A percentile compares a stretch with the other conserved stretches of the same genome.
phyloP scores from a whole-genome alignment of 2,888 invertebrate genomes.

The Hylaea fasciaria region DNA sequence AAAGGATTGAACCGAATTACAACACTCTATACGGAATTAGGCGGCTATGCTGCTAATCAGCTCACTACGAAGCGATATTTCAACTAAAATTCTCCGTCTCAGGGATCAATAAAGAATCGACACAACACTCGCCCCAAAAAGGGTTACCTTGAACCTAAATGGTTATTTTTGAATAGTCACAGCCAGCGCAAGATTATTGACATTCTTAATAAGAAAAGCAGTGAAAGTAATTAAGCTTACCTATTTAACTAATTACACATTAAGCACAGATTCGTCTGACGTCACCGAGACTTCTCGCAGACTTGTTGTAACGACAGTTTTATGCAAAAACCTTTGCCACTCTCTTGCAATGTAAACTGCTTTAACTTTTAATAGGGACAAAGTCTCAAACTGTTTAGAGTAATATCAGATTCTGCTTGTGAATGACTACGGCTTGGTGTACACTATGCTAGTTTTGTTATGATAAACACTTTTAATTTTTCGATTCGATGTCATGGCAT shows the following conservation, averaged over 20 bases:
- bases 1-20: too few species aligned
- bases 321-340: slow-evolving; percentile 37
- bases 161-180: too few species aligned
- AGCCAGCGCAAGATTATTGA: too few species aligned
- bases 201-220: too few species aligned
- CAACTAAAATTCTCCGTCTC: too few species aligned
- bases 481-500: not conserved
- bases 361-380: slow-evolving; percentile 31
- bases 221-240: not conserved
- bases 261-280: slow-evolving; percentile 22
- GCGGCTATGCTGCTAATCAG: too few species aligned
- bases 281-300: slow-evolving; percentile 24
- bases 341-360: slow-evolving; percentile 33
- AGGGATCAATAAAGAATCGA: too few species aligned
- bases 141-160: too few species aligned
- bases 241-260: slow-evolving; percentile 16
- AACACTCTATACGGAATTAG: too few species aligned
- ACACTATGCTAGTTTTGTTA: slow-evolving; percentile 16
- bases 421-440: slow-evolving; percentile 9
- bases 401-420: slow-evolving; percentile 17
- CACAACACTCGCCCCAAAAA: too few species aligned
- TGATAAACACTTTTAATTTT: not conserved
- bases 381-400: slow-evolving; percentile 28
- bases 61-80: too few species aligned
- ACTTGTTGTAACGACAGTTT: slow-evolving; percentile 39